Percentiles rank a stretch among this genome's conserved stretches.
phyloP scores from a whole-genome alignment of 2,113 vertebrate genomes.

The Phylloscopus trochiloides region DNA sequence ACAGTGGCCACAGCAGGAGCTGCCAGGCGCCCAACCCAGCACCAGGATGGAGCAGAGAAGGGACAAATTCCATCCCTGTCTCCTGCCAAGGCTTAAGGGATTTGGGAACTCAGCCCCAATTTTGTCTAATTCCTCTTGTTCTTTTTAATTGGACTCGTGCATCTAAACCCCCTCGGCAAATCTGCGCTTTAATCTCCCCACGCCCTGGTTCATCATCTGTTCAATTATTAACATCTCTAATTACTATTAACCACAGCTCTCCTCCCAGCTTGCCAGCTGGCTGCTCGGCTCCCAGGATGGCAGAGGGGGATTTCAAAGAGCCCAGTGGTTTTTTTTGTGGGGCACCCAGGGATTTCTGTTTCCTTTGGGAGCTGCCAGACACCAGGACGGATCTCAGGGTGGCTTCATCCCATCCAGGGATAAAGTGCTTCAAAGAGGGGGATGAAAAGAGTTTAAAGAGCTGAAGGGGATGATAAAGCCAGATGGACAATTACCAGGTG shows the following conservation, averaged over 20 bases:
- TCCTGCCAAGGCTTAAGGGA: not conserved
- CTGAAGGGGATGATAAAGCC: not conserved
- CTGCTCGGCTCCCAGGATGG: not conserved
- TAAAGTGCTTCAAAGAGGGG: not conserved
- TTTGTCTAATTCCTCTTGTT: not conserved
- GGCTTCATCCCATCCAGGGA: not conserved
- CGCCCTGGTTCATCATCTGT: not conserved
- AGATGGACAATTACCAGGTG: not conserved
- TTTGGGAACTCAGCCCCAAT: not conserved
- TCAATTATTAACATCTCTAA: slow-evolving; percentile 44
- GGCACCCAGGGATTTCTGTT: not conserved
- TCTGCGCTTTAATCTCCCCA: not conserved
- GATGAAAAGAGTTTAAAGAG: not conserved
- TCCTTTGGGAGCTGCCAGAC: not conserved
- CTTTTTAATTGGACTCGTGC: not conserved
- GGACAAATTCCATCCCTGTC: rapidly evolving
- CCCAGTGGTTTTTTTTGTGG: not conserved
- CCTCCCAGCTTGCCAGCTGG: not conserved
- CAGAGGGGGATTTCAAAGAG: not conserved
- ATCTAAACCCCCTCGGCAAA: slow-evolving; percentile 7
- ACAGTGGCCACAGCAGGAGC: rapidly evolving
- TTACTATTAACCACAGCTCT: not conserved
- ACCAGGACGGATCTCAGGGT: not conserved
- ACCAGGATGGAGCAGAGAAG: rapidly evolving
- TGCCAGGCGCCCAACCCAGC: not conserved